phyloP scores from a whole-genome alignment of 1,140 invertebrate species.

The Papilio aristodemus region DNA sequence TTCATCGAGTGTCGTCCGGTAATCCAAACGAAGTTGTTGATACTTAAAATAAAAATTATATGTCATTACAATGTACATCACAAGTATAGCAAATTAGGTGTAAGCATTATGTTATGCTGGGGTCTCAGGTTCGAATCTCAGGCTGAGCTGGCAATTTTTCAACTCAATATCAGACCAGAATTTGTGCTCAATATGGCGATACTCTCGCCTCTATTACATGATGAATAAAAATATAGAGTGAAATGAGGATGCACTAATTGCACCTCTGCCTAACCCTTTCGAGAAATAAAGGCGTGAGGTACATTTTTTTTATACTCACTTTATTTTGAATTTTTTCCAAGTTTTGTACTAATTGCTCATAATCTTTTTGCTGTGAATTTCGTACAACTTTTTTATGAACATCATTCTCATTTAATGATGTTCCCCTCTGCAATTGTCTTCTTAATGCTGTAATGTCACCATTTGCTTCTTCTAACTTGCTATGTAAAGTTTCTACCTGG shows the following conservation, averaged over 20 bases:
- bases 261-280: too few species aligned
- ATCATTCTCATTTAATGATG: constrained; percentile 40
- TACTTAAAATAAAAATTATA: constrained; percentile 71
- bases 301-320: constrained; percentile 43
- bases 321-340: constrained; percentile 70
- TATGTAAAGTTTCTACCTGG: constrained; percentile 60
- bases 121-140: too few species aligned
- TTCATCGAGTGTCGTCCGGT: constrained; percentile 90
- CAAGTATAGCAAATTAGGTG: too few species aligned
- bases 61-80: too few species aligned
- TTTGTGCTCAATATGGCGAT: too few species aligned
- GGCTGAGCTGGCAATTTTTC: too few species aligned
- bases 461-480: constrained; percentile 67
- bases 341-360: constrained; percentile 66
- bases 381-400: constrained; percentile 44
- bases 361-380: constrained; percentile 54
- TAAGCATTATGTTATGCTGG: too few species aligned
- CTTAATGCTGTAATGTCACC: constrained; percentile 66
- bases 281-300: too few species aligned
- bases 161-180: too few species aligned
- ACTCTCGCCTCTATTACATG: too few species aligned
- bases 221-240: too few species aligned
- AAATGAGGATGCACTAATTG: too few species aligned
- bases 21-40: constrained; percentile 86
- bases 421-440: constrained; percentile 62